Evolutionary conservation across 2,888 invertebrate species (phyloP), one percentile per base, ranked within the genome.

Genomic region (Drosophila histrio): DNA sequence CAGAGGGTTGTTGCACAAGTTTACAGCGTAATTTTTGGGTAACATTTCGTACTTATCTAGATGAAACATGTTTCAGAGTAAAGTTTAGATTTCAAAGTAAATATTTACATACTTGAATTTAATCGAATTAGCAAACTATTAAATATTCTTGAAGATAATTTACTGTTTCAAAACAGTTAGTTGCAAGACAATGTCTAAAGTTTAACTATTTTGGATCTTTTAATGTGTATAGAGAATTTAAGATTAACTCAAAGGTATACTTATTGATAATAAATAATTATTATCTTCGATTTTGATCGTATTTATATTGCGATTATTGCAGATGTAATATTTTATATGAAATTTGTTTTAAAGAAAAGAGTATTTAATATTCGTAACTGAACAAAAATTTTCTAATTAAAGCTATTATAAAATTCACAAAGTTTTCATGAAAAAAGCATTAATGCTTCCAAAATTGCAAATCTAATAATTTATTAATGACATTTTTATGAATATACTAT

Each of bases 1-100:
- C 26, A 30, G 64, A 59, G 39, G 64, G 60, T 39, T 57, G 52
- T 47, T 49, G 44, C 19, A 41, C 21, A 60, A 68, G 61, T 49
- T 52, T 28, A 22, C 38, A 36, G 13, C 17, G 30, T 43, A 32
- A 54, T 32, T 28, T 34, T 34, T 11, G 41, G 28, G 13, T 15
- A 34, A 26, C 22, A 26, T 26, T 30, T 21, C 4, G n/a, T 9
- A 19, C 8, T n/a, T 49, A 53, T 41, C 26, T 3, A 21, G 19
- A 41, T 39, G 4, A 17, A 54, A 13, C 28, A 47, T 28, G 15
- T 39, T 15, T 15, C 38, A 5, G 1, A 9, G n/a, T 1, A 26
- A 24, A 34, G 9, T 58, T 41, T 15, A 26, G 5, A 4, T 3
- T 17, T 5, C 2, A 32, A 28, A 32, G 6, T 32, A 28, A 32